phyloP scores from a whole-genome alignment of 2,113 vertebrate genomes.

The Peromyscus polionotus region DNA sequence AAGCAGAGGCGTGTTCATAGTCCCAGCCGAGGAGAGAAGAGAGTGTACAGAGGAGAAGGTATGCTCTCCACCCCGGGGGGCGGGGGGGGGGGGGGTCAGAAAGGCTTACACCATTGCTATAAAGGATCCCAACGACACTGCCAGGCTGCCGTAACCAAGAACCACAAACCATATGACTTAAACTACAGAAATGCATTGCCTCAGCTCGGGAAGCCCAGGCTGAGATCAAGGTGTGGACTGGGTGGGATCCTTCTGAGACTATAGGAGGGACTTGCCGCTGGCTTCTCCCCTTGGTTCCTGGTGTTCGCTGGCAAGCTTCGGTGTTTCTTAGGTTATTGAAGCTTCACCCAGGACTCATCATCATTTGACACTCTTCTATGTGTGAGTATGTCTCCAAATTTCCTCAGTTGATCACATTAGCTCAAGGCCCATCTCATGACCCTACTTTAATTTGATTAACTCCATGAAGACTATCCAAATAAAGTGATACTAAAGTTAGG shows the following conservation, averaged over 20 bases:
- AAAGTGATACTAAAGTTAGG: not conserved
- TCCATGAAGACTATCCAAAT: not conserved
- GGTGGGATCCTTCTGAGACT: not conserved
- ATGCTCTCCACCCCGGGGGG: not conserved
- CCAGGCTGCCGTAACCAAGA: not conserved
- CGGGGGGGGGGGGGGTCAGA: no score
- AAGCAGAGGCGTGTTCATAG: not conserved
- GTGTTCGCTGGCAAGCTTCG: not conserved
- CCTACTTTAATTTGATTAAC: conserved; percentile 6
- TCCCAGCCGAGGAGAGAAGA: not conserved
- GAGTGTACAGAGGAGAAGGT: no score
- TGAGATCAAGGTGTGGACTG: not conserved
- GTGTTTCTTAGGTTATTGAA: not conserved
- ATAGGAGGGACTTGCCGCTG: no score
- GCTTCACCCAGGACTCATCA: not conserved
- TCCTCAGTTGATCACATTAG: not conserved
- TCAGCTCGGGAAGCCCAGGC: not conserved
- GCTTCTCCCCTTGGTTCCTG: not conserved
- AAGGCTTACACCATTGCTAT: not conserved
- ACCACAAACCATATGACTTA: not conserved
- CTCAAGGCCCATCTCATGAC: not conserved
- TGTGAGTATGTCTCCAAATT: not conserved
- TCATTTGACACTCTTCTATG: not conserved
- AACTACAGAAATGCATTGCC: not conserved
- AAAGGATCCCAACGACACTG: not conserved